Percentiles rank a stretch among this genome's conserved stretches.
Conservation (phyloP, 2,797 vertebrate genomes). For the Sebastes goodei region DNA sequence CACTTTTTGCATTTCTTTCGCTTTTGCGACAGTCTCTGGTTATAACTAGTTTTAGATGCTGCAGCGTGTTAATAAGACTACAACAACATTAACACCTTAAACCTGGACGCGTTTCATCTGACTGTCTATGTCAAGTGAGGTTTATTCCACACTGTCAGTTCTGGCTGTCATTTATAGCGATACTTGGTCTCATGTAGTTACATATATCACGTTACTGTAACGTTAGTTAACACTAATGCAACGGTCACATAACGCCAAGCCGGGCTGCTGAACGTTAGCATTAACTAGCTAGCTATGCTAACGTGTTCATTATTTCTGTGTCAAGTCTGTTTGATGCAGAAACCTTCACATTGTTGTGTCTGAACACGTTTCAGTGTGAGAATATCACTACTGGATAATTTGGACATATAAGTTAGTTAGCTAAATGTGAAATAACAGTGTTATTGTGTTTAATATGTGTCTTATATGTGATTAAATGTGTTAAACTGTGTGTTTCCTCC, state of each 20-base stretch:
- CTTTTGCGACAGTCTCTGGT: neutral
- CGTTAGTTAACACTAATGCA: neutral
- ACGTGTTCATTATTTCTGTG: too few species aligned
- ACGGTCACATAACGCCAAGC: neutral
- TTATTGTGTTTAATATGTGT: neutral
- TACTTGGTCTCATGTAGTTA: neutral
- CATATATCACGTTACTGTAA: neutral
- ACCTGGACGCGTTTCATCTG: neutral
- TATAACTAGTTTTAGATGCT: neutral
- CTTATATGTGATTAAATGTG: neutral
- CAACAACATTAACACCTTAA: too few species aligned
- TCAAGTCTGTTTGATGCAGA: neutral
- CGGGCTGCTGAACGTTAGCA: neutral
- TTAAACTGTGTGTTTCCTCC: neutral
- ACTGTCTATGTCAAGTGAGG: neutral
- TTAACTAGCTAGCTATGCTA: neutral
- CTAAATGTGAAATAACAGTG: neutral
- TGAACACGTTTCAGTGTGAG: neutral
- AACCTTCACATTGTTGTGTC: neutral
- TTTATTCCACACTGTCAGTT: neutral
- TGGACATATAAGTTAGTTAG: neutral
- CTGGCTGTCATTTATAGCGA: neutral
- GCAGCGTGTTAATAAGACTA: neutral
- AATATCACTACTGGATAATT: neutral
- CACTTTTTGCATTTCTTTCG: neutral